These are phyloP conservation scores for Mythimna impura DNA, from an alignment of 2,888 invertebrate genomes.

Conservation along the genomic window DNA sequence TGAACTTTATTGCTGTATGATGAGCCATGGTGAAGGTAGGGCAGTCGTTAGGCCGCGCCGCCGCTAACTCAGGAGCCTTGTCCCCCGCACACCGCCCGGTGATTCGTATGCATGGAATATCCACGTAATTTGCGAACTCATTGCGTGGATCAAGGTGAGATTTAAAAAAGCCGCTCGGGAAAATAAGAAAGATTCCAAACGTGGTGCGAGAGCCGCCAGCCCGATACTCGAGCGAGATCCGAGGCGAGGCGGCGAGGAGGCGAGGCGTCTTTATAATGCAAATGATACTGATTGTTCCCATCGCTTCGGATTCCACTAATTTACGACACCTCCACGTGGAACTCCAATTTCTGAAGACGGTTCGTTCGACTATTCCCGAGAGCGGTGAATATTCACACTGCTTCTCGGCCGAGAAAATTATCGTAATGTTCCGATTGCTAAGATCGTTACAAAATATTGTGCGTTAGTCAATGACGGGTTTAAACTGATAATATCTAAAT, in stretches of 20 bases:
- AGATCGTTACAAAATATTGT: background rate
- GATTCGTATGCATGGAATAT: conserved; percentile 83
- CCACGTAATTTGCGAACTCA: conserved; percentile 81
- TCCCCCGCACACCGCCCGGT: conserved; percentile 1
- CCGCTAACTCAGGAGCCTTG: background rate
- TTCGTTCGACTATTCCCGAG: conserved; percentile 31
- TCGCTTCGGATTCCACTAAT: conserved; percentile 74
- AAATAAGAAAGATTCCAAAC: conserved; percentile 59
- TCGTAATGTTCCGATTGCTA: background rate
- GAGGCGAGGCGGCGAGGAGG: conserved; percentile 20
- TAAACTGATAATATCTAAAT: background rate
- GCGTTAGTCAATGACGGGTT: background rate
- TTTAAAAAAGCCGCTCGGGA: conserved; percentile 72
- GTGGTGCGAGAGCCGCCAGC: conserved; percentile 15
- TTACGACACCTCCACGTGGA: conserved; percentile 65
- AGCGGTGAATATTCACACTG: conserved; percentile 25
- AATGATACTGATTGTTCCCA: conserved; percentile 77
- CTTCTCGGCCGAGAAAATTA: conserved; percentile 4
- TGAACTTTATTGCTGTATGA: background rate
- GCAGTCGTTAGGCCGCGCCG: background rate
- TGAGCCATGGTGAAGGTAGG: background rate
- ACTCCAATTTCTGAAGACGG: conserved; percentile 52
- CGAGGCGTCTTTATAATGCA: conserved; percentile 75
- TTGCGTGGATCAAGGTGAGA: conserved; percentile 80
- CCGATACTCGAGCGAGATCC: background rate